Evolutionary conservation across 2,113 vertebrate species (phyloP).

Genomic region (Elaphurus davidianus): DNA sequence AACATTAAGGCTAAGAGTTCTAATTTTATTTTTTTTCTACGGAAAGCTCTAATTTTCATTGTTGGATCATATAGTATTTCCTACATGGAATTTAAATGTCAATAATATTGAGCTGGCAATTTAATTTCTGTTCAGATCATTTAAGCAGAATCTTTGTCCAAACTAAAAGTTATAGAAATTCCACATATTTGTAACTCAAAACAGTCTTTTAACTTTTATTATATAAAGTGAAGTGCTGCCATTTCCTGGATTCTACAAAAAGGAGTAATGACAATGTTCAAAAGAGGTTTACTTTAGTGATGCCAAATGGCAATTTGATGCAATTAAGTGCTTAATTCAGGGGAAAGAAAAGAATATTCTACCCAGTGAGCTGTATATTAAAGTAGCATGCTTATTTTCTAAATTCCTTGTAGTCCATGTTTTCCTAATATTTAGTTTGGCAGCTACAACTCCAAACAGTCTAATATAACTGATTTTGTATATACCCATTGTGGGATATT

Average conservation of each 20-base stretch:
- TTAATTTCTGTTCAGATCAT: slow-evolving; percentile 52
- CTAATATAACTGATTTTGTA: background rate
- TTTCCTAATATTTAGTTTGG: background rate
- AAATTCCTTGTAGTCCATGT: background rate
- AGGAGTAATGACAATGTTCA: background rate
- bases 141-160: background rate
- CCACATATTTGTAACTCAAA: background rate
- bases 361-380: background rate
- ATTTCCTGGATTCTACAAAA: slow-evolving; percentile 19
- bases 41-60: slow-evolving; percentile 31
- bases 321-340: slow-evolving; percentile 35
- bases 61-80: slow-evolving; percentile 10
- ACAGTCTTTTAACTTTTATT: background rate
- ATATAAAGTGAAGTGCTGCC: background rate
- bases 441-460: background rate
- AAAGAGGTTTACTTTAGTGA: background rate
- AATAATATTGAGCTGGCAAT: background rate
- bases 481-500: background rate
- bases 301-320: background rate
- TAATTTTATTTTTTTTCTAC: slow-evolving; percentile 27
- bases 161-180: background rate
- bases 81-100: background rate
- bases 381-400: background rate
- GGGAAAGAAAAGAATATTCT: background rate
- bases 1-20: slow-evolving; percentile 41